Conservation (phyloP, 2,888 invertebrate genomes). For the Tryphoninae sp. region DNA sequence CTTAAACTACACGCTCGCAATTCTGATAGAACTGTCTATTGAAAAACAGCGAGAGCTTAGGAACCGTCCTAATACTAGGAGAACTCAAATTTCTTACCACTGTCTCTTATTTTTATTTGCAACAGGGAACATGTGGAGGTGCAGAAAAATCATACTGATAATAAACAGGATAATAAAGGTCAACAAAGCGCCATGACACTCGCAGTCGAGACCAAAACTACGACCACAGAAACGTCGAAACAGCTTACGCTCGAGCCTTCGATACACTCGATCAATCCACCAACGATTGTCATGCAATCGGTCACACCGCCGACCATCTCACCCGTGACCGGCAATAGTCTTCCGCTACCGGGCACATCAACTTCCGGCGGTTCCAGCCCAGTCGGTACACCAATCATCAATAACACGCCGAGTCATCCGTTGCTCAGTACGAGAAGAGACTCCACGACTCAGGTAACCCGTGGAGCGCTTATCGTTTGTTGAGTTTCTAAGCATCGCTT, state of each 20-base stretch:
- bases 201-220: conserved; percentile 62
- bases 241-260: conserved; percentile 73
- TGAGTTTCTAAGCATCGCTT: neutral
- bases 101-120: neutral
- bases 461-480: neutral
- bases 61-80: too few relatives aligned
- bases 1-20: too few relatives aligned
- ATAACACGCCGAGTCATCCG: conserved; percentile 83
- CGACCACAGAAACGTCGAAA: conserved; percentile 57
- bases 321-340: conserved; percentile 83
- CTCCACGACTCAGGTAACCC: conserved; percentile 90
- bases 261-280: conserved; percentile 82
- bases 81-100: neutral
- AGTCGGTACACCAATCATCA: conserved; percentile 79
- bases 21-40: too few relatives aligned
- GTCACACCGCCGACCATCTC: conserved; percentile 92
- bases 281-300: conserved; percentile 91
- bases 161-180: conserved; percentile 55
- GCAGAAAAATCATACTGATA: conserved; percentile 71
- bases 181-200: conserved; percentile 72
- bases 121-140: conserved; percentile 78
- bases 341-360: conserved; percentile 82
- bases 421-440: conserved; percentile 86
- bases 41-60: too few relatives aligned
- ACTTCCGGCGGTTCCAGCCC: conserved; percentile 81